These are phyloP conservation scores for Dinocampus coccinellae DNA, from an alignment of 2,888 invertebrate genomes.

Conservation along the genomic window DNA sequence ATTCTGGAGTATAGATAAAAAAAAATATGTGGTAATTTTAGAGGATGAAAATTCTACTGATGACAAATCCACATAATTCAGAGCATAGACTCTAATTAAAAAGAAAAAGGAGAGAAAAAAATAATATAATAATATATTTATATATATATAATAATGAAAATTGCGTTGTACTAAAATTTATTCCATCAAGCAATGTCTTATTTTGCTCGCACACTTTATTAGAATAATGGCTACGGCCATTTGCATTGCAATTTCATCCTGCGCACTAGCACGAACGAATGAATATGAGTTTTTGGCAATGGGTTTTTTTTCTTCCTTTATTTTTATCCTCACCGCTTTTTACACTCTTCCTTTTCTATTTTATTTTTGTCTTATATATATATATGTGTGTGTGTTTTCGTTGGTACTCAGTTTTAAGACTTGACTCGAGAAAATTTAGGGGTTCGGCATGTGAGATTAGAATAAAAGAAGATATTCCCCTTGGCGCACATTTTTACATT, in stretches of 20 bases:
- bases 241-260: constrained; percentile 23
- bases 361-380: no score
- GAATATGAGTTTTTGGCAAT: constrained; percentile 9
- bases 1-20: constrained; percentile 6
- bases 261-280: neutral
- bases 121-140: no score
- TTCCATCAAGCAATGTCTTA: constrained; percentile 32
- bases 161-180: constrained; percentile 14
- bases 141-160: neutral
- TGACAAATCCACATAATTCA: neutral
- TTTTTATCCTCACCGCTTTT: neutral
- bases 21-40: constrained; percentile 40
- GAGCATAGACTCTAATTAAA: neutral
- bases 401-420: constrained; percentile 24
- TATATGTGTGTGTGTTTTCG: neutral
- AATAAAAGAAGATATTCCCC: neutral
- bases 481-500: constrained; percentile 17
- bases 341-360: neutral
- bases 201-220: constrained; percentile 24
- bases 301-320: neutral
- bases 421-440: constrained; percentile 34
- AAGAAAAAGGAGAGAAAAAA: neutral
- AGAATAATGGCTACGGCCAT: constrained; percentile 28
- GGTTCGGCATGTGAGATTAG: constrained; percentile 5
- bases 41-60: constrained; percentile 11